Evolutionary conservation across 2,797 vertebrate species (phyloP).

Genomic region (Chrysocyon brachyurus): DNA sequence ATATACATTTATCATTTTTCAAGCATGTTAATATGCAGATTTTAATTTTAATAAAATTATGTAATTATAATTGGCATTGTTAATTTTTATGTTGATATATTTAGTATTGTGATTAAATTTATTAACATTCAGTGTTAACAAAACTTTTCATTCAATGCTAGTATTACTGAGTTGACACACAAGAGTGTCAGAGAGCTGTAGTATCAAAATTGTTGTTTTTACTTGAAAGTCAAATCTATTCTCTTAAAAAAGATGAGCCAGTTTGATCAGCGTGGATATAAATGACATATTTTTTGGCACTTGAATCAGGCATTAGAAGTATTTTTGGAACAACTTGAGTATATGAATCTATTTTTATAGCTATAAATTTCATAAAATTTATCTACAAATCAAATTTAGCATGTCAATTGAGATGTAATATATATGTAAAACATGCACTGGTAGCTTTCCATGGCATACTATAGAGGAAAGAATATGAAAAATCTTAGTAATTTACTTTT

Average conservation of each 20-base stretch:
- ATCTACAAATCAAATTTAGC: background rate
- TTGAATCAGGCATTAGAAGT: background rate
- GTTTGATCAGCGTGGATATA: background rate
- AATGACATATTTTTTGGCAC: background rate
- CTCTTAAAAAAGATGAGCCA: background rate
- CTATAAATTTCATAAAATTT: background rate
- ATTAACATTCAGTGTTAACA: background rate
- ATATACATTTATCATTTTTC: background rate
- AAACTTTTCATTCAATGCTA: background rate
- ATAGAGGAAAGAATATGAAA: background rate
- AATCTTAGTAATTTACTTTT: background rate
- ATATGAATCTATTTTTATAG: background rate
- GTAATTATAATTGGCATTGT: background rate
- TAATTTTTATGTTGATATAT: background rate
- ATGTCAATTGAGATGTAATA: background rate
- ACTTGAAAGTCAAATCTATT: background rate
- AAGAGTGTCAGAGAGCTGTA: background rate
- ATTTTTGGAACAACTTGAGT: background rate
- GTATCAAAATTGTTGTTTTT: constrained; percentile 14
- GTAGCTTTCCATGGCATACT: background rate
- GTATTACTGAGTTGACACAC: background rate
- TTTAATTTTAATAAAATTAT: background rate
- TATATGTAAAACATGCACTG: background rate
- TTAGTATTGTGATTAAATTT: background rate
- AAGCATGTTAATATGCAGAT: background rate